Conservation (phyloP, 2,888 invertebrate genomes). For the Drosophila barbarae region DNA sequence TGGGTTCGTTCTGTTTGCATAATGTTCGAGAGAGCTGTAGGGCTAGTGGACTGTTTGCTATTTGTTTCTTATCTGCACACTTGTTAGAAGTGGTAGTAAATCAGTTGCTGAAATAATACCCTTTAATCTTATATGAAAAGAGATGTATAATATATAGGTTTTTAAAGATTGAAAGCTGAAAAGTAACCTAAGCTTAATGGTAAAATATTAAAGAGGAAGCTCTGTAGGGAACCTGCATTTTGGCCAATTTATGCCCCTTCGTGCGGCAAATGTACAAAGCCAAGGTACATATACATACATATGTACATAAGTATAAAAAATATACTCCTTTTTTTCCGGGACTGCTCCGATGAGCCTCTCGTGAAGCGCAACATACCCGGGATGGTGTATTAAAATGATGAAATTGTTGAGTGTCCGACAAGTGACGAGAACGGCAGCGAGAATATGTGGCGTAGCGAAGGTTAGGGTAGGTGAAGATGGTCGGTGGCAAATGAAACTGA, state of each 20-base stretch:
- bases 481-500: conserved; percentile 38
- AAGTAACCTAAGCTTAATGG: background rate
- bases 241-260: background rate
- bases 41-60: conserved; percentile 5
- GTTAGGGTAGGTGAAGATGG: conserved; percentile 31
- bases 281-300: background rate
- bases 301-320: background rate
- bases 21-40: conserved; percentile 6
- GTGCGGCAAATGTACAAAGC: background rate
- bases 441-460: conserved; percentile 3
- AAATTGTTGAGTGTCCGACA: conserved; percentile 52
- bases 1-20: conserved; percentile 29
- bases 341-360: conserved; percentile 10
- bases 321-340: background rate
- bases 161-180: background rate
- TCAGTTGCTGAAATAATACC: background rate
- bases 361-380: conserved; percentile 20
- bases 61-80: conserved; percentile 15
- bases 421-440: conserved; percentile 24
- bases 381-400: conserved; percentile 57
- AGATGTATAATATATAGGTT: background rate
- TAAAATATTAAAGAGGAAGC: too few species aligned
- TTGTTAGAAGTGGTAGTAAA: background rate
- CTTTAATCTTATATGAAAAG: background rate
- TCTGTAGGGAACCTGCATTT: background rate